phyloP scores from a whole-genome alignment of 2,888 invertebrate species.

The Phasia obesa region DNA sequence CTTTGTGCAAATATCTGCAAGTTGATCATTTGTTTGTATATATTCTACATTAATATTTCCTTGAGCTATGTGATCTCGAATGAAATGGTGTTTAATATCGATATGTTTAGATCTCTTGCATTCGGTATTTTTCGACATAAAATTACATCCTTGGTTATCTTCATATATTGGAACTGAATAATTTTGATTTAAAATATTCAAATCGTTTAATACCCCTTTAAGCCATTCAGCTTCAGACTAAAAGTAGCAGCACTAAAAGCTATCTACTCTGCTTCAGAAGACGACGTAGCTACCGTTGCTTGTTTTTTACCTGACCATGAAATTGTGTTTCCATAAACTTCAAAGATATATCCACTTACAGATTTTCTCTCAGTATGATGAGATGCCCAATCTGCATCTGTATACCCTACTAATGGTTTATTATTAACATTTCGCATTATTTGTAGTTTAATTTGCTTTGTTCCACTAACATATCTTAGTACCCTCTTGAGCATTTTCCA shows the following conservation, averaged over 20 bases:
- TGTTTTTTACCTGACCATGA: too few species aligned
- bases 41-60: too few species aligned
- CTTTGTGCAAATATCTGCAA: too few species aligned
- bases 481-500: constrained; percentile 8
- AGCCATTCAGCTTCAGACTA: not conserved
- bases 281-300: not conserved
- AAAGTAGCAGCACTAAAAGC: not conserved
- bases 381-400: constrained; percentile 25
- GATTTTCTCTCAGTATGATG: constrained; percentile 15
- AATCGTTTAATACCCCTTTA: not conserved
- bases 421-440: not conserved
- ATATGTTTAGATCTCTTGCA: not conserved
- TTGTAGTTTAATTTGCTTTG: not conserved
- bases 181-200: not conserved
- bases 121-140: not conserved
- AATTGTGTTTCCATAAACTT: too few species aligned
- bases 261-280: constrained; percentile 7
- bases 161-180: not conserved
- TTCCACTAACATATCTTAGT: constrained; percentile 5
- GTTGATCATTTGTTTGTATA: too few species aligned
- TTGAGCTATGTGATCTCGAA: too few species aligned
- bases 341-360: too few species aligned
- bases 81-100: too few species aligned
- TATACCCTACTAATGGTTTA: not conserved
- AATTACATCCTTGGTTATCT: not conserved